A percentile compares a stretch with the other conserved stretches of the same genome.
Evolutionary conservation across 1,140 invertebrate species (phyloP).

Genomic region (Bactericera cockerelli): DNA sequence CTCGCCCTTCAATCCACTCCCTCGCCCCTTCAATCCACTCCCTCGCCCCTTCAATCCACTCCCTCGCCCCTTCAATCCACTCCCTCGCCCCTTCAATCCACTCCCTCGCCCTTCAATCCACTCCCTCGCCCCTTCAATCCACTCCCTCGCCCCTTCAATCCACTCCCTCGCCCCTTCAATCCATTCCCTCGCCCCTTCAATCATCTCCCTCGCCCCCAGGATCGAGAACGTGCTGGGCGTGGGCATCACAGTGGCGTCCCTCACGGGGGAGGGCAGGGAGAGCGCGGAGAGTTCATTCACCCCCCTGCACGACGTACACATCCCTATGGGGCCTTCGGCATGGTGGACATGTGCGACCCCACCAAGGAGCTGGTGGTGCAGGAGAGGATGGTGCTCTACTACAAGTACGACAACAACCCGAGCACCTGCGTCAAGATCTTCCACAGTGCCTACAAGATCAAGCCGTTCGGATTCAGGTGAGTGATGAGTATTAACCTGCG

Average conservation of each 20-base stretch:
- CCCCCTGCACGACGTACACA: slow-evolving; percentile 62
- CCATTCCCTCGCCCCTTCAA: too few relatives aligned
- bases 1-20: too few relatives aligned
- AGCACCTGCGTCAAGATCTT: slow-evolving; percentile 98
- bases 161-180: too few relatives aligned
- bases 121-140: too few relatives aligned
- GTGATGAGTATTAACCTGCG: too few relatives aligned
- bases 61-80: too few relatives aligned
- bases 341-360: slow-evolving; percentile 92
- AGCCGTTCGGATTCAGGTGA: slow-evolving; percentile 69
- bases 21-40: too few relatives aligned
- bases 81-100: too few relatives aligned
- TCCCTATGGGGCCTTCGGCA: slow-evolving; percentile 87
- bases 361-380: slow-evolving; percentile 79
- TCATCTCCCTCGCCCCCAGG: slow-evolving; percentile 32
- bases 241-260: slow-evolving; percentile 71
- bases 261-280: slow-evolving; percentile 84
- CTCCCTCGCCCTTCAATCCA: too few relatives aligned
- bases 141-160: too few relatives aligned
- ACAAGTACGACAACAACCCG: slow-evolving; percentile 91
- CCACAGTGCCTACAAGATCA: slow-evolving; percentile 60
- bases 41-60: too few relatives aligned
- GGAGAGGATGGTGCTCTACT: slow-evolving; percentile 84
- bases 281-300: slow-evolving; percentile 71
- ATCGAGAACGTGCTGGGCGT: slow-evolving; percentile 73